Evolutionary conservation across 2,113 vertebrate species (phyloP), one percentile per base, ranked within the genome.

Genomic region (Cyanoderma ruficeps): DNA sequence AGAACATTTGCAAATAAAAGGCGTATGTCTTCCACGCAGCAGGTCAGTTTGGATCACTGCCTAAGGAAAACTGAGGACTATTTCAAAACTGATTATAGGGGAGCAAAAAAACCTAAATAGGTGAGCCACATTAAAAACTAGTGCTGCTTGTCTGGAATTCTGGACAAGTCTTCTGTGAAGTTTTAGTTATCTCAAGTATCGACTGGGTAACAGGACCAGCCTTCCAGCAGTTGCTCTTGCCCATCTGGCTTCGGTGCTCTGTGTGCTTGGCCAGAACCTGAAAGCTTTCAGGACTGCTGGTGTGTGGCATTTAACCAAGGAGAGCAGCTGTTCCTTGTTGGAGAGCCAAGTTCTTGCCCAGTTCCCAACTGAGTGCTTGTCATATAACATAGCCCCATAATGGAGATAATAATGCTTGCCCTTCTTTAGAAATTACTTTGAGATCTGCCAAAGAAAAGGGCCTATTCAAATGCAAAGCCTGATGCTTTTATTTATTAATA

Each of bases 401-500:
- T 52, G 49, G 57, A 88, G 64, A 95, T 90, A 82, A 92, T 91
- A 94, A 93, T 13, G 7, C 75, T 89, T 95, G 86, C 60, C 52
- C 72, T 93, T 93, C 92, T 94, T 96, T 75, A 80, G 94, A 92
- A 96, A 96, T 94, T 80, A 81, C 64, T 96, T 90, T 71, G 85
- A 83, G 79, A 84, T 87, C 79, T 90, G 96, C 96, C 95, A 95
- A 87, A 94, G 92, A 90, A 90, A 95, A 90, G 15, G 35, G 31
- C 72, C 88, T 82, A 86, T 94, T 96, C 92, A 94, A 95, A 95
- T 95, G 93, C 88, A 92, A 94, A 96, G 85, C 56, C 80, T 60
- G 69, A 90, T 92, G 82, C 72, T 92, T 96, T 96, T 96, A 93
- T 95, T 96, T 96, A 96, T 96, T 94, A 90, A 90, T 85, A 94